Evolutionary conservation across 2,888 invertebrate species (phyloP).

Genomic region (Volucella inflata): DNA sequence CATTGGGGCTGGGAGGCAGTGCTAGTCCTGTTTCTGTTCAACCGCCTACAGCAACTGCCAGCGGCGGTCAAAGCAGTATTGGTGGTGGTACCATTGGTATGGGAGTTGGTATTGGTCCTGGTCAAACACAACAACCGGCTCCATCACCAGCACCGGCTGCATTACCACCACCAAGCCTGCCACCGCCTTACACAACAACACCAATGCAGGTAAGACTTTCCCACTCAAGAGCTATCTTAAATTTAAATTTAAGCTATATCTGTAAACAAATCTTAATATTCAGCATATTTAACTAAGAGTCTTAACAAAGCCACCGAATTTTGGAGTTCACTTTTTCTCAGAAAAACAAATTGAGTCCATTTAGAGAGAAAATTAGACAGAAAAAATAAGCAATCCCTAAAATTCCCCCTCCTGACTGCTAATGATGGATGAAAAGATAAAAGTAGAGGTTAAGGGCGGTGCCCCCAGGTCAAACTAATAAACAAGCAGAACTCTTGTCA

Average conservation of each 20-base stretch:
- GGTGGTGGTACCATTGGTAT: conserved; percentile 62
- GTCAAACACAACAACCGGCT: conserved; percentile 70
- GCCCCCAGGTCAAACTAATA: conserved; percentile 61
- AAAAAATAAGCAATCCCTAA: neutral
- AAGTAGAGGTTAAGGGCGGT: conserved; percentile 37
- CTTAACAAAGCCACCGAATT: conserved; percentile 5
- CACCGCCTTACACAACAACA: conserved; percentile 86
- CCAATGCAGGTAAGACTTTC: conserved; percentile 81
- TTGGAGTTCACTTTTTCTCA: conserved; percentile 7
- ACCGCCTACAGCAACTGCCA: conserved; percentile 60
- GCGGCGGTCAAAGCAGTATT: conserved; percentile 63
- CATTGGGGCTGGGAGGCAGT: conserved; percentile 86
- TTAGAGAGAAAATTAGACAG: neutral
- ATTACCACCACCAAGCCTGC: conserved; percentile 87
- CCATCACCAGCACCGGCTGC: conserved; percentile 87
- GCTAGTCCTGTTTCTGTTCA: conserved; percentile 85
- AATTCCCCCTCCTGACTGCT: neutral
- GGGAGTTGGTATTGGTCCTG: conserved; percentile 67
- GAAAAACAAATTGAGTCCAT: conserved; percentile 44
- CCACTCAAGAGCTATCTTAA: neutral
- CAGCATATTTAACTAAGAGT: neutral
- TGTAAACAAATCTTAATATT: too few species aligned
- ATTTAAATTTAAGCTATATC: too few species aligned
- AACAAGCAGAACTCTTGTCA: conserved; percentile 47
- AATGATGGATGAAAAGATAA: conserved; percentile 5